Percentiles rank a stretch among this genome's conserved stretches.
These are phyloP conservation scores for Microcebus murinus DNA, from an alignment of 2,113 vertebrate genomes.

Conservation along the genomic window DNA sequence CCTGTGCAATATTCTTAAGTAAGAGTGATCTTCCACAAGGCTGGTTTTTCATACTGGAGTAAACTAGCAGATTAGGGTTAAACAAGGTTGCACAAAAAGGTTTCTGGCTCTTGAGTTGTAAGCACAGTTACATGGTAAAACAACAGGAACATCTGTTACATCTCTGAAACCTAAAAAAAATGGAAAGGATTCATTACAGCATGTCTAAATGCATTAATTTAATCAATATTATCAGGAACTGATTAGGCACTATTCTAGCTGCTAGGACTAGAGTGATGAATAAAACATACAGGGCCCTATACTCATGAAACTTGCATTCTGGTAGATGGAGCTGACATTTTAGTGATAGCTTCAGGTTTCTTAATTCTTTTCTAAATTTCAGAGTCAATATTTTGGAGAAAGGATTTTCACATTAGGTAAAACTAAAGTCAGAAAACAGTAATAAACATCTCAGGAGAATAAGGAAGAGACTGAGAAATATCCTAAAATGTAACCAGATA, in stretches of 20 bases:
- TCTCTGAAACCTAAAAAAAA: background rate
- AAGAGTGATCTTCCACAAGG: background rate
- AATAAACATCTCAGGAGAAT: background rate
- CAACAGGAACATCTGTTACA: background rate
- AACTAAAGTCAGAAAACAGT: slow-evolving; percentile 19
- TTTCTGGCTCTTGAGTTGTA: background rate
- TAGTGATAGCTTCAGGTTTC: background rate
- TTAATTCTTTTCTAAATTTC: background rate
- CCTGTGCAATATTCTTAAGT: background rate
- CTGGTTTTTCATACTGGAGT: background rate
- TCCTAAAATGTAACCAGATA: background rate
- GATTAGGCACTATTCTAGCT: background rate
- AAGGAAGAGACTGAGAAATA: slow-evolving; percentile 33
- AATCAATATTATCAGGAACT: background rate
- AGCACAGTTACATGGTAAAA: background rate
- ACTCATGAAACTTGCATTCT: background rate
- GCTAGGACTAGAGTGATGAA: background rate
- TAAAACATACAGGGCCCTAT: background rate
- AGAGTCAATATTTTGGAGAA: background rate
- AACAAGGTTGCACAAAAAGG: background rate
- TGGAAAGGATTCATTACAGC: background rate
- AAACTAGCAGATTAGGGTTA: background rate
- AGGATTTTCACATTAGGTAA: slow-evolving; percentile 14
- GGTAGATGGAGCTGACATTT: background rate
- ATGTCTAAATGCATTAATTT: background rate